Evolutionary conservation across 1,140 invertebrate genomes (phyloP).

Genomic region (Drosophila micromelanica): DNA sequence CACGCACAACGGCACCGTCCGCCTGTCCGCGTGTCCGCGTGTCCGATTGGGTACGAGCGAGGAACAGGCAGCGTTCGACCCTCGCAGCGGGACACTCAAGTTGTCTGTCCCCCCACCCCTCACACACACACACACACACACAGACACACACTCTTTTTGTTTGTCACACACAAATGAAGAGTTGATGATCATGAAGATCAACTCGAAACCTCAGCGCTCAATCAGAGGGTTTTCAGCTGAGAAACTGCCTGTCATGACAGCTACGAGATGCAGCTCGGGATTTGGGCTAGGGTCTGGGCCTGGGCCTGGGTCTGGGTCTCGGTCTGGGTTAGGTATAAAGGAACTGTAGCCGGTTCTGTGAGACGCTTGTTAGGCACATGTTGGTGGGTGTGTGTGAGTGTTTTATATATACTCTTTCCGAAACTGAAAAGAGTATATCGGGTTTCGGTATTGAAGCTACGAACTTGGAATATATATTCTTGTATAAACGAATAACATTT

Average conservation of each 20-base stretch:
- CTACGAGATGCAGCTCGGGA: slow-evolving; percentile 7
- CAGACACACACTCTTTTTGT: slow-evolving; percentile 51
- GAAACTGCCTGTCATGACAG: slow-evolving; percentile 47
- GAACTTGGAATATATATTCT: no score
- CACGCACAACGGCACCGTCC: slow-evolving; percentile 56
- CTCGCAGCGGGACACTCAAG: slow-evolving; percentile 37
- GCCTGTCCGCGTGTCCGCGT: not conserved
- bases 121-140: slow-evolving; percentile 27
- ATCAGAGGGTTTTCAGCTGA: slow-evolving; percentile 57
- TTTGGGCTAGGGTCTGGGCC: slow-evolving; percentile 15
- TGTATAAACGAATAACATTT: no score
- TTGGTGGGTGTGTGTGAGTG: slow-evolving; percentile 18
- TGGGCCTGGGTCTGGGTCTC: slow-evolving; percentile 9
- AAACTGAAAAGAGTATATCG: not conserved
- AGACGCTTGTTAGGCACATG: slow-evolving; percentile 53
- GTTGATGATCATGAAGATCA: slow-evolving; percentile 68
- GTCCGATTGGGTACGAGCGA: not conserved
- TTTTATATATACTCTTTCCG: not conserved
- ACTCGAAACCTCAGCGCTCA: slow-evolving; percentile 56
- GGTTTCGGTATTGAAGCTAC: not conserved
- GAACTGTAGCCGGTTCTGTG: slow-evolving; percentile 20
- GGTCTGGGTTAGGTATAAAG: not conserved
- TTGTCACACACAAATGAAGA: slow-evolving; percentile 80
- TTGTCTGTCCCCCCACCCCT: not conserved
- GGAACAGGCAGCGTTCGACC: slow-evolving; percentile 4